phyloP scores from a whole-genome alignment of 2,888 invertebrate genomes.

The Ryuthela nishihirai region DNA sequence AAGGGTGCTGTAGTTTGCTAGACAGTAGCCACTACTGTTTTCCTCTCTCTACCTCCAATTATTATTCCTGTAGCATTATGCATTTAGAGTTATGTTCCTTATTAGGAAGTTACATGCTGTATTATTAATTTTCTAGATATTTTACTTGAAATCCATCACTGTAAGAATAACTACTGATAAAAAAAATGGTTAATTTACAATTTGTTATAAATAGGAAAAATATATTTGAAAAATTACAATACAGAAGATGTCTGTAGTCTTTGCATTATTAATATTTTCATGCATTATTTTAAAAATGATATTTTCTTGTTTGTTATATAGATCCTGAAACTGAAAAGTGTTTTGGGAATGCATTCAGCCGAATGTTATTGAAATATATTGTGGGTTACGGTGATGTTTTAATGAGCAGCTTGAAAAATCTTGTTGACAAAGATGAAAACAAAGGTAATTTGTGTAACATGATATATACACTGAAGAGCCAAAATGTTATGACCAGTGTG shows the following conservation, averaged over 20 bases:
- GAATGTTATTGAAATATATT: constrained; percentile 85
- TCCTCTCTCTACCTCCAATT: too few species aligned
- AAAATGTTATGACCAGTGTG: too few species aligned
- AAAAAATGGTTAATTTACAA: too few species aligned
- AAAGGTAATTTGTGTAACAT: constrained; percentile 75
- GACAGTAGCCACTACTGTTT: too few species aligned
- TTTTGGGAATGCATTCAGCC: constrained; percentile 88
- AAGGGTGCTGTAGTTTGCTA: too few species aligned
- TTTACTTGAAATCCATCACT: too few species aligned
- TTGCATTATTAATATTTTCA: neutral
- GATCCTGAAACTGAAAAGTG: constrained; percentile 86
- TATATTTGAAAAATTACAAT: neutral
- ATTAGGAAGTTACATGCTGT: too few species aligned
- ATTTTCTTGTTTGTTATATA: constrained; percentile 60
- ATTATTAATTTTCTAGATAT: too few species aligned
- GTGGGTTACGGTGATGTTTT: constrained; percentile 95
- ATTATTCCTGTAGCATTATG: too few species aligned
- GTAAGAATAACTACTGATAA: constrained; percentile 1
- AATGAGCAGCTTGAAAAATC: constrained; percentile 91
- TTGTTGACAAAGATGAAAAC: constrained; percentile 94
- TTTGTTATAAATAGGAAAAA: neutral
- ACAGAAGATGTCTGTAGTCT: neutral
- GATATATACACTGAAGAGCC: too few species aligned
- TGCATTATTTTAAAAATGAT: neutral
- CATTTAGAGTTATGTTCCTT: too few species aligned